Evolutionary conservation across 1,140 invertebrate species (phyloP).

Genomic region (Nephotettix cincticeps): DNA sequence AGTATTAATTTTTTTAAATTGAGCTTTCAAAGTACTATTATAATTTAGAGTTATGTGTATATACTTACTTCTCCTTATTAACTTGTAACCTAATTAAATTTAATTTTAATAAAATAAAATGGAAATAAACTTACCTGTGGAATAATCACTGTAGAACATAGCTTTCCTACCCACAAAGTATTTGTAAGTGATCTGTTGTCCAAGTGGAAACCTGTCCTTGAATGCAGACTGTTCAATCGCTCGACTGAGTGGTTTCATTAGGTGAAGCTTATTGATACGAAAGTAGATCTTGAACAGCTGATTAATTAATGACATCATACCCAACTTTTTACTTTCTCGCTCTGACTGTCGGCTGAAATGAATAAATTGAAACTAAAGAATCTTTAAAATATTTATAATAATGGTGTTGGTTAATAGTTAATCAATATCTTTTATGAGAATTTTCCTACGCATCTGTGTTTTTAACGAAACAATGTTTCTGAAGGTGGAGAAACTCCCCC

Average conservation of each 20-base stretch:
- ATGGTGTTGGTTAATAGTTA: too few species aligned
- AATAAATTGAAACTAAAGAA: too few species aligned
- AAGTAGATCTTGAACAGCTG: conserved; percentile 98
- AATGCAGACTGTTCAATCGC: conserved; percentile 91
- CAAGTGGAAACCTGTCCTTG: conserved; percentile 84
- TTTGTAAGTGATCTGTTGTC: conserved; percentile 91
- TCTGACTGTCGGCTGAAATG: conserved; percentile 68
- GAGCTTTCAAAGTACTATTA: too few species aligned
- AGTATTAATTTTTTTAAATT: too few species aligned
- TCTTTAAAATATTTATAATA: too few species aligned
- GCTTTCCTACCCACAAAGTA: conserved; percentile 97
- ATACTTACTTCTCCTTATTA: too few species aligned
- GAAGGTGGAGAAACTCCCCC: too few species aligned
- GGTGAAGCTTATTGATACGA: conserved; percentile 92
- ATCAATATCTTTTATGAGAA: too few species aligned
- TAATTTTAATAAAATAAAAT: not conserved
- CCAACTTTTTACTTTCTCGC: conserved; percentile 90
- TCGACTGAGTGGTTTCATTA: conserved; percentile 94
- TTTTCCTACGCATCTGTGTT: too few species aligned
- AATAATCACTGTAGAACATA: conserved; percentile 98
- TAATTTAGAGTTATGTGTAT: too few species aligned
- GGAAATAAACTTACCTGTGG: conserved; percentile 56
- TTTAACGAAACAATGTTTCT: too few species aligned
- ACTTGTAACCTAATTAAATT: too few species aligned
- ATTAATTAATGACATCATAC: conserved; percentile 95